Evolutionary conservation across 2,888 invertebrate genomes (phyloP).

Genomic region (Macrosiphum euphorbiae): DNA sequence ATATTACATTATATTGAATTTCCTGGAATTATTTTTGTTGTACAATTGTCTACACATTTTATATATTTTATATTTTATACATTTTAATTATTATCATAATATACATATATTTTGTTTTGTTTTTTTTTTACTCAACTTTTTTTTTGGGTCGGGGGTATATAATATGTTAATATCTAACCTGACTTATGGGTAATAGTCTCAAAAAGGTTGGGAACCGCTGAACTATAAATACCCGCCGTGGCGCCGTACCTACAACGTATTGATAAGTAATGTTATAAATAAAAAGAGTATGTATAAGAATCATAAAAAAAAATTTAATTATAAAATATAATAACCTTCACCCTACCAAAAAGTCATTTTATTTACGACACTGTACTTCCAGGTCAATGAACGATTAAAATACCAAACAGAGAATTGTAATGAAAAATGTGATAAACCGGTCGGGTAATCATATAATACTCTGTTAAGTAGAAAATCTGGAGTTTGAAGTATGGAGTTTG

Average conservation of each 20-base stretch:
- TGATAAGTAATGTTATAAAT: not conserved
- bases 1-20: no score
- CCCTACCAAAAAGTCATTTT: not conserved
- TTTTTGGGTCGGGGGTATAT: no score
- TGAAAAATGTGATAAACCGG: constrained; percentile 14
- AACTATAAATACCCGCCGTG: no score
- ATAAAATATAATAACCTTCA: constrained; percentile 1
- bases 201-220: no score
- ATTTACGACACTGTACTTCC: not conserved
- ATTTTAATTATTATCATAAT: no score
- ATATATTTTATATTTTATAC: no score
- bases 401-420: constrained; percentile 1
- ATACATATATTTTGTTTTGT: no score
- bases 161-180: no score
- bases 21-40: no score
- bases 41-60: no score
- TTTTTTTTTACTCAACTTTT: no score
- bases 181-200: no score
- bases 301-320: not conserved
- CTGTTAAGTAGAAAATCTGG: not conserved
- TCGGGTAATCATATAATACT: not conserved
- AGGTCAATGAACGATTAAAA: constrained; percentile 46
- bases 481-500: not conserved
- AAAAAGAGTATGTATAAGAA: not conserved
- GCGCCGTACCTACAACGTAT: not conserved